Conservation (phyloP, 2,797 vertebrate genomes). For the Taeniopygia guttata region DNA sequence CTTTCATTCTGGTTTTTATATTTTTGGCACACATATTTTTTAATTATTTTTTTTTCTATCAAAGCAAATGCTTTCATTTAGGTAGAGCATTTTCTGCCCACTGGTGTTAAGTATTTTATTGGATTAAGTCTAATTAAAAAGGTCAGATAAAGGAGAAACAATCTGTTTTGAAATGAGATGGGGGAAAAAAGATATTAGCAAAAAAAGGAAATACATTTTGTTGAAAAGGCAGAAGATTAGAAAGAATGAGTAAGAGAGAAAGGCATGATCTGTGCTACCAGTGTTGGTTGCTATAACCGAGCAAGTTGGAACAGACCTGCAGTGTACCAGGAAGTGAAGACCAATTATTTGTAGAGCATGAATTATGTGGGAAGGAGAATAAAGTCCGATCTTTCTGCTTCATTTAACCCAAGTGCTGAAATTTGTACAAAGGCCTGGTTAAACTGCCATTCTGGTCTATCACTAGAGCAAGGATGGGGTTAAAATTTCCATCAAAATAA, state of each 20-base stretch:
- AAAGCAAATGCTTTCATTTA: neutral
- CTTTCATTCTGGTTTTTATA: neutral
- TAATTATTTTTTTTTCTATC: neutral
- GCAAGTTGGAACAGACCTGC: slow-evolving; percentile 11
- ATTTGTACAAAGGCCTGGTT: neutral
- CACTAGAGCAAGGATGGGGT: neutral
- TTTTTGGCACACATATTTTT: neutral
- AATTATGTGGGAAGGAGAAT: slow-evolving; percentile 33
- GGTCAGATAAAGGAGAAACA: neutral
- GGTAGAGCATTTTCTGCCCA: neutral
- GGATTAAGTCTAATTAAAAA: neutral
- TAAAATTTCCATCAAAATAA: neutral
- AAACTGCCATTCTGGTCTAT: neutral
- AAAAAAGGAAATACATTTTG: neutral
- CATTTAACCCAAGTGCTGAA: neutral
- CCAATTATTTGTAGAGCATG: slow-evolving; percentile 1
- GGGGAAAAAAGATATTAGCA: neutral
- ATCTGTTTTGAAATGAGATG: neutral
- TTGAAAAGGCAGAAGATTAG: neutral
- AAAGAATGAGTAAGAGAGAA: neutral
- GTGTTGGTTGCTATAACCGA: neutral
- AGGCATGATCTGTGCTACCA: neutral
- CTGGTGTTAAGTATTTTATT: neutral
- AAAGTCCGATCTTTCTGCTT: slow-evolving; percentile 32
- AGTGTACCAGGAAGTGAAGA: slow-evolving; percentile 39